Percentiles rank a stretch among this genome's conserved stretches.
Evolutionary conservation across 1,140 invertebrate species (phyloP).

Genomic region (Trypoxylus dichotomus): DNA sequence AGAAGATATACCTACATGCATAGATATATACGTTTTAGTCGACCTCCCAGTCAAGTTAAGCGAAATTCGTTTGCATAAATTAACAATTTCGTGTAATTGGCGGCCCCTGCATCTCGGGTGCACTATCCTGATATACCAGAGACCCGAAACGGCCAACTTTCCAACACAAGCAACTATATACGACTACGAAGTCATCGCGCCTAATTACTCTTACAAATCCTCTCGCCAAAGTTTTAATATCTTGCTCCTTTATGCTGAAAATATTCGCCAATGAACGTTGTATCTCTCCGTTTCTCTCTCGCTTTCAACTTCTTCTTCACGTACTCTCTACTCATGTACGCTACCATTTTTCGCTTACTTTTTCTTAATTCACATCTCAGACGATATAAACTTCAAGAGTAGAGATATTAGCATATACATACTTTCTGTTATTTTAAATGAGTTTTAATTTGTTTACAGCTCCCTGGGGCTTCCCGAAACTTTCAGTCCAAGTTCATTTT

Average conservation of each 20-base stretch:
- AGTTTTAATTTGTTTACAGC: conserved; percentile 33
- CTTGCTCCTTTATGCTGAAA: conserved; percentile 27
- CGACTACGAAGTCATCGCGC: conserved; percentile 35
- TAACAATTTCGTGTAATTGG: conserved; percentile 44
- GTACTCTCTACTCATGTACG: conserved; percentile 19
- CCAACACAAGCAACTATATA: conserved; percentile 9
- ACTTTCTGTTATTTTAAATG: conserved; percentile 29
- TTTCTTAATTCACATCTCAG: conserved; percentile 12
- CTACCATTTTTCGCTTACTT: not conserved
- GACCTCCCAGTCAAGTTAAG: conserved; percentile 33
- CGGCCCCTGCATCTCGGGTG: conserved; percentile 32
- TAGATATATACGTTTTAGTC: conserved; percentile 1
- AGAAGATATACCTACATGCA: not conserved
- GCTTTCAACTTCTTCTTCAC: not conserved
- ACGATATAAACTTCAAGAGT: conserved; percentile 18
- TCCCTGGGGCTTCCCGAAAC: not conserved
- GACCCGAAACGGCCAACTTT: conserved; percentile 10
- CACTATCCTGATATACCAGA: conserved; percentile 30
- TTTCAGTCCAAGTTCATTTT: not conserved
- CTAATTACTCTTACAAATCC: conserved; percentile 43
- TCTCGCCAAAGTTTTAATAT: conserved; percentile 41
- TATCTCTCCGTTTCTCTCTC: not conserved
- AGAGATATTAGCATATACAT: conserved; percentile 29
- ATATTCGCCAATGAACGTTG: conserved; percentile 17
- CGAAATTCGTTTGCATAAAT: conserved; percentile 43